Conservation (phyloP, 35 echinoderm and acorn worm genomes). For the Ophioderma brevispina region DNA sequence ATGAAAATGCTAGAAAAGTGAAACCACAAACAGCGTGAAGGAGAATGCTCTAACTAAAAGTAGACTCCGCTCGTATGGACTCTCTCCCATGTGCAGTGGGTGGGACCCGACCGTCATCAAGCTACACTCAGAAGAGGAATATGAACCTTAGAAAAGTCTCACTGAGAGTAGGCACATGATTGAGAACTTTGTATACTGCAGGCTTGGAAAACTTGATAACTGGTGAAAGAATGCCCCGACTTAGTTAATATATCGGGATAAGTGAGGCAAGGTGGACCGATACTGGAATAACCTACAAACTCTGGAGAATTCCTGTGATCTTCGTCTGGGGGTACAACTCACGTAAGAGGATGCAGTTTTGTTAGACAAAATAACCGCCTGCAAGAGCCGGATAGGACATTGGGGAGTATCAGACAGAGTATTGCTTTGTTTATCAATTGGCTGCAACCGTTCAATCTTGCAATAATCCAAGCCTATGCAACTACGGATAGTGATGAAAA, state of each 20-base stretch:
- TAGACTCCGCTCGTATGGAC: too few species aligned
- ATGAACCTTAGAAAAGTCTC: background rate
- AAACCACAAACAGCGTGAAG: too few species aligned
- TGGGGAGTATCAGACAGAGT: slow-evolving; percentile 10
- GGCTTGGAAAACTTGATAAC: too few species aligned
- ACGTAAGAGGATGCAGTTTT: background rate
- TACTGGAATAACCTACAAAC: too few species aligned
- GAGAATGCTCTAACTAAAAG: too few species aligned
- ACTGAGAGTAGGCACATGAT: background rate
- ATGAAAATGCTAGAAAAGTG: too few species aligned
- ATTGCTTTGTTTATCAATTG: background rate
- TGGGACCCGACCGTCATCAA: too few species aligned
- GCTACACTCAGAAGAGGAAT: background rate
- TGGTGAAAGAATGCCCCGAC: too few species aligned
- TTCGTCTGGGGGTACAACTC: slow-evolving; percentile 6
- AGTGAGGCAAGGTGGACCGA: too few species aligned
- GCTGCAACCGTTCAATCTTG: background rate
- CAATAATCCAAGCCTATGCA: slow-evolving; percentile 13
- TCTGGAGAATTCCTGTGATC: background rate
- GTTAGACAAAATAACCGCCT: background rate
- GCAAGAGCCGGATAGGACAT: background rate
- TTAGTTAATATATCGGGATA: too few species aligned
- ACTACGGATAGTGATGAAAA: slow-evolving; percentile 3
- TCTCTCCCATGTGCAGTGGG: too few species aligned
- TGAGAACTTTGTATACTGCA: too few species aligned